phyloP scores from a whole-genome alignment of 1,140 invertebrate genomes.

The Cotesia typhae region DNA sequence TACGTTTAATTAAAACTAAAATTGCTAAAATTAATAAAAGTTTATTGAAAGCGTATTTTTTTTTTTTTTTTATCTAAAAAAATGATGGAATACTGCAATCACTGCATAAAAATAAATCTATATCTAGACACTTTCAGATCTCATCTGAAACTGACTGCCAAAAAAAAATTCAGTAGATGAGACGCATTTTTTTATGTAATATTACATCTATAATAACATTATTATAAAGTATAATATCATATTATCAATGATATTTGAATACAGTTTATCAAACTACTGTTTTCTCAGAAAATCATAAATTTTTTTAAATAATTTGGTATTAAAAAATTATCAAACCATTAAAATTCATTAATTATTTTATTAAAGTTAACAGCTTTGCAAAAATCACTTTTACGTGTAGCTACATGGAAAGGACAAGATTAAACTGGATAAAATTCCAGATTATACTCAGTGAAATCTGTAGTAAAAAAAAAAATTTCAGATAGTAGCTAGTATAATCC shows the following conservation, averaged over 20 bases:
- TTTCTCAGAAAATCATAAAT: background rate
- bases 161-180: slow-evolving; percentile 41
- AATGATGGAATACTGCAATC: slow-evolving; percentile 6
- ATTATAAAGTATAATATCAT: slow-evolving; percentile 6
- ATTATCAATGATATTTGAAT: background rate
- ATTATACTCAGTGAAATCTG: too few species aligned
- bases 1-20: too few species aligned
- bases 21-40: too few species aligned
- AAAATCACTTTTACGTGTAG: background rate
- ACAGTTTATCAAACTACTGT: background rate
- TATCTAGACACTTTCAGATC: slow-evolving; percentile 35
- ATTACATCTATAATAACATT: slow-evolving; percentile 1
- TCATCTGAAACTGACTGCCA: slow-evolving; percentile 43
- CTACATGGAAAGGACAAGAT: too few species aligned
- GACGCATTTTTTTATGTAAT: slow-evolving; percentile 40
- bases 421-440: too few species aligned
- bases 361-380: background rate
- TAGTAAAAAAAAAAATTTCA: too few species aligned
- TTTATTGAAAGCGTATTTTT: background rate
- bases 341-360: background rate
- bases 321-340: background rate
- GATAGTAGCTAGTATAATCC: too few species aligned
- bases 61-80: background rate
- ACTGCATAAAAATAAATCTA: slow-evolving; percentile 18
- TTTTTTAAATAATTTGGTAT: background rate